A percentile compares a stretch with the other conserved stretches of the same genome.
These are phyloP conservation scores for Zaprionus lineosus DNA, from an alignment of 2,888 invertebrate species.

Conservation along the genomic window DNA sequence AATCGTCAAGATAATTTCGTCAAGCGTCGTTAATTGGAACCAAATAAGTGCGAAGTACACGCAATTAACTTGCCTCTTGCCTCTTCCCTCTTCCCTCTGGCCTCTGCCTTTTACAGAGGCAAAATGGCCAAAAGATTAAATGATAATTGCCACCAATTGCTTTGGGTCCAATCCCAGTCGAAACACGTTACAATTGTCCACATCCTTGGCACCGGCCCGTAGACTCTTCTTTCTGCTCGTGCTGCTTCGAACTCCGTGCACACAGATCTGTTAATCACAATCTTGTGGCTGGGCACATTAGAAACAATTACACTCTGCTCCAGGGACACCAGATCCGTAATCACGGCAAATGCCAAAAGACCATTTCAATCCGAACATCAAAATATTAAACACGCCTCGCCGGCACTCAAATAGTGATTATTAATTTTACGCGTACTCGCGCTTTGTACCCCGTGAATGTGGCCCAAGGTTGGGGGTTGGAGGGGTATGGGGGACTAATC, in stretches of 20 bases:
- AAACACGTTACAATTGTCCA: too few relatives aligned
- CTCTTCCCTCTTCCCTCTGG: too few relatives aligned
- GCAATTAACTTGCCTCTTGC: conserved; percentile 7
- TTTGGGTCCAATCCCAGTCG: too few relatives aligned
- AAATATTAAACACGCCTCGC: conserved; percentile 12
- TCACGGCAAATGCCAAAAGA: not conserved
- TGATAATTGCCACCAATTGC: too few relatives aligned
- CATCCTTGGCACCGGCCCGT: too few relatives aligned
- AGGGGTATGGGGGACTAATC: too few relatives aligned
- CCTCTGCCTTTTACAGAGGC: too few relatives aligned
- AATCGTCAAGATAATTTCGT: conserved; percentile 40
- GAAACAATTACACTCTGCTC: not conserved
- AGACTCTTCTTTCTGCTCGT: too few relatives aligned
- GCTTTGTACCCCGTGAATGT: not conserved
- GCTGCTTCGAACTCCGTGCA: too few relatives aligned
- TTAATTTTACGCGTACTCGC: conserved; percentile 28
- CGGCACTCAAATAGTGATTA: conserved; percentile 34
- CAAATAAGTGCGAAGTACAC: conserved; percentile 19
- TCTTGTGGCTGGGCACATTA: not conserved
- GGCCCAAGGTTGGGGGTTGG: too few relatives aligned
- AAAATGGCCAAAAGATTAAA: too few relatives aligned
- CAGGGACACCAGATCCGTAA: not conserved
- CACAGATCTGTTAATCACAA: not conserved
- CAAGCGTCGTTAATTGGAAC: conserved; percentile 53
- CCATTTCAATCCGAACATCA: not conserved